Evolutionary conservation across 2,888 invertebrate genomes (phyloP).

Genomic region (Euzophera pinguis): DNA sequence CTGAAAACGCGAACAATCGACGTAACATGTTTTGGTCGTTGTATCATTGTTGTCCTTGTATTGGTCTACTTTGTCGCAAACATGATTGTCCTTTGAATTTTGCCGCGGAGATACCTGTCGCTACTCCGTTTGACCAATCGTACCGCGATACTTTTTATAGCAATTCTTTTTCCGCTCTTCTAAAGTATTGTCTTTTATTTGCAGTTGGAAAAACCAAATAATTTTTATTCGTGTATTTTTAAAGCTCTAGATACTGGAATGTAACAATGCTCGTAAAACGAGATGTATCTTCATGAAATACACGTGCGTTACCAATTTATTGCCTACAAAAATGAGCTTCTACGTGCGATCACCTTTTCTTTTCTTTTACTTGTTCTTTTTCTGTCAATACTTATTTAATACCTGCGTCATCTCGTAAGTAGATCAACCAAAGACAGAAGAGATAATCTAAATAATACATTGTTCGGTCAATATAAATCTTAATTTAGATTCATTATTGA

Average conservation of each 20-base stretch:
- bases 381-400: not conserved
- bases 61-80: conserved; percentile 48
- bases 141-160: conserved; percentile 10
- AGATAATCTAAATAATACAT: too few relatives aligned
- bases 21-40: conserved; percentile 67
- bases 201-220: not conserved
- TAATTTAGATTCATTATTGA: too few relatives aligned
- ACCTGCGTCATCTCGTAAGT: too few relatives aligned
- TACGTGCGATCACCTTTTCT: not conserved
- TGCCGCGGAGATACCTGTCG: conserved; percentile 39
- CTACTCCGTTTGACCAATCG: conserved; percentile 17
- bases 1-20: conserved; percentile 69
- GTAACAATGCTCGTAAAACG: not conserved
- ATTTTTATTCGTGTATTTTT: conserved; percentile 5
- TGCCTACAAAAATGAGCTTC: too few relatives aligned
- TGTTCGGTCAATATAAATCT: too few relatives aligned
- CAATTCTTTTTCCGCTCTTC: conserved; percentile 7
- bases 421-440: too few relatives aligned
- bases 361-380: not conserved
- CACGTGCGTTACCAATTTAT: not conserved
- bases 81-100: conserved; percentile 52
- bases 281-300: not conserved
- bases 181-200: conserved; percentile 5
- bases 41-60: conserved; percentile 51
- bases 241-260: not conserved